Conservation (phyloP, 2,113 vertebrate species). For the Uropsilus gracilis region DNA sequence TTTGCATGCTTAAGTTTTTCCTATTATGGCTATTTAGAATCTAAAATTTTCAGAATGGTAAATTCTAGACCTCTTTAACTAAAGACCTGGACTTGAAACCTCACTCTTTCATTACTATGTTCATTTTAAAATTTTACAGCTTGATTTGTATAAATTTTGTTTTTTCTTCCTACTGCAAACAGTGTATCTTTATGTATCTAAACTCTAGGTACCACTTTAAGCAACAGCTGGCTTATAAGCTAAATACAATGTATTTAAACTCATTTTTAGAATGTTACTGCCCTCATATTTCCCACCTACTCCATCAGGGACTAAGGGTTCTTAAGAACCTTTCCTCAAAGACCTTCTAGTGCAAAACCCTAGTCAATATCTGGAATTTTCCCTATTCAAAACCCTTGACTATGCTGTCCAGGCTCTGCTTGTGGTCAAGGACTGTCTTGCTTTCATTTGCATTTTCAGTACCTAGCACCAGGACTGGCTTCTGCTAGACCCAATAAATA, state of each 20-base stretch:
- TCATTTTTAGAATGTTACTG: too few species aligned
- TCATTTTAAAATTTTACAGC: constrained; percentile 35
- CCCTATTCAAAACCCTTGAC: neutral
- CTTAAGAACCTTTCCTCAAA: neutral
- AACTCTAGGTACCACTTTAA: neutral
- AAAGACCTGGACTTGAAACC: constrained; percentile 27
- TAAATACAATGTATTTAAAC: too few species aligned
- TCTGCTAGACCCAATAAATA: neutral
- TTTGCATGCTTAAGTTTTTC: neutral
- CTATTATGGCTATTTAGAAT: neutral
- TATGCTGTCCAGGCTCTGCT: neutral
- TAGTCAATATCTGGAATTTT: neutral
- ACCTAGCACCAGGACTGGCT: neutral
- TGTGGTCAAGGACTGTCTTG: neutral
- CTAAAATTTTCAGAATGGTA: constrained; percentile 47
- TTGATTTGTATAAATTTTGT: neutral
- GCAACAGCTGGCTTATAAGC: neutral
- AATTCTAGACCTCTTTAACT: constrained; percentile 29
- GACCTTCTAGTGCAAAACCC: neutral
- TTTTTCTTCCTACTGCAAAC: constrained; percentile 21
- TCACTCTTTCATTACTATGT: neutral
- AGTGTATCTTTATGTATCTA: neutral
- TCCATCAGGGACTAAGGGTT: neutral
- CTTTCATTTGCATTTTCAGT: constrained; percentile 33
- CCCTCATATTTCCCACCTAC: neutral